Base-by-base conservation (phyloP, 1,140 invertebrate genomes). In the Lepidurus packardi region DNA sequence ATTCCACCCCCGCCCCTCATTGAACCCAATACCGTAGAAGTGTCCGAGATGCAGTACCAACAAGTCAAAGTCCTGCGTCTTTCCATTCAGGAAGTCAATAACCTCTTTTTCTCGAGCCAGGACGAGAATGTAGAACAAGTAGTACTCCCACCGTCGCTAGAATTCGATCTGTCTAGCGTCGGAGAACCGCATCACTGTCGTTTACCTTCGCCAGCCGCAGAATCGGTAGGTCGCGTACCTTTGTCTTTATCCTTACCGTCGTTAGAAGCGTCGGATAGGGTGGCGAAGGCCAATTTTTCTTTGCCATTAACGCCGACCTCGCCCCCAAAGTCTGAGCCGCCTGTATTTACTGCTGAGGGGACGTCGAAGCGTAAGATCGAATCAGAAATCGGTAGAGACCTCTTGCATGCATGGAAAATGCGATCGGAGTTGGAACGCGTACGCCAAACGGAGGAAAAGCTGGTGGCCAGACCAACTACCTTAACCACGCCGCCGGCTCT, bases 41-140 rank as follows among this genome's bases (percentile, higher is more conserved):
- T 92, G 0, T 65, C 53, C 6, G 53, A 9, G 6, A 9, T 65
- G 53, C 53, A 65, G n/a, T 92, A 92, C 82, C 90, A 92, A 81
- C 90, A 92, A 85, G 91, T 92, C 0, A 92, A 91, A 81, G 89
- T 91, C 81, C 90, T 92, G 79, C 87, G 89, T 45, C 87, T 90
- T 81, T 92, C 91, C 24, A 89, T 92, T 75, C 88, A 91, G 77
- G 91, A 92, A 84, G 90, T 92, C 0, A 92, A 92, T 83, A 89
- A 90, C 43, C 84, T 92, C 81, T 84, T 90, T 24, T 21, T 42
- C 13, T 25, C 74, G 74, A 25, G 10, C 73, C 73, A 42, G 10
- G 41, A 76, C 41, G 7, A 76, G 9, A 11, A 9, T 1, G 7
- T 43, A 44, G 41, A 24, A n/a, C 75, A 43, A 21, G 73, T 74